Base-by-base conservation (phyloP, 2,113 vertebrate species). In the Sylvilagus bachmani region DNA sequence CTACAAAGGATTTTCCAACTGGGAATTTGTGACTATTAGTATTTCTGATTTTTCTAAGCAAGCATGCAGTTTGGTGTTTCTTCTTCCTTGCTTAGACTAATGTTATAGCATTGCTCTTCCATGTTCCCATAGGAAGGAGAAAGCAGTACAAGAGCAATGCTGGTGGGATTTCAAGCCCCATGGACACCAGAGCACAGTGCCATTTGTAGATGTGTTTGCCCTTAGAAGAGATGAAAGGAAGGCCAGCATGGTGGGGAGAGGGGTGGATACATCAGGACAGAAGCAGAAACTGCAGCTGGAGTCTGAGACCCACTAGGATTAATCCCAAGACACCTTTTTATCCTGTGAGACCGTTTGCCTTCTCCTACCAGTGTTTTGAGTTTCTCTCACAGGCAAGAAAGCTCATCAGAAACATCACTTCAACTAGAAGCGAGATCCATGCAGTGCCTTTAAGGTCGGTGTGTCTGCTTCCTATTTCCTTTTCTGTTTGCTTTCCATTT, bases 401-500 rank as follows among this genome's bases (percentile, higher is more conserved):
- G 17, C 14, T 22, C 51, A 22, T 61, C 12, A 53, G 38, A 94
- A 70, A 70, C 49, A 61, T 36, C 78, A 66, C 55, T 89, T 53
- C 71, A 71, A 25, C 58, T 74, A 64, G 64, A 80, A 70, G 38
- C 58, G 14, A 31, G 78, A 29, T 58, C 78, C 49, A 21, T 38
- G 17, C 36, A 1, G 3, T 38, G 24, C 80, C 53, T 80, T 92
- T 78, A 36, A 73, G 79, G 44, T 27, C 36, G 17, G 64, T 2
- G 24, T 19, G 38, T 71, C 90, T 77, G 64, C 58, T 79, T 93
- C 88, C 73, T 36, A 33, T 74, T 85, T 85, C 21, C 14, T 93
- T 91, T 96, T 88, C 67, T 70, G 25, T 90, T 90, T 94, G 74
- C 53, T 64, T 95, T 91, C 62, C 38, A 38, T 79, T 92, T 44